Evolutionary conservation across 2,888 invertebrate genomes (phyloP).

Genomic region (Sesia apiformis): DNA sequence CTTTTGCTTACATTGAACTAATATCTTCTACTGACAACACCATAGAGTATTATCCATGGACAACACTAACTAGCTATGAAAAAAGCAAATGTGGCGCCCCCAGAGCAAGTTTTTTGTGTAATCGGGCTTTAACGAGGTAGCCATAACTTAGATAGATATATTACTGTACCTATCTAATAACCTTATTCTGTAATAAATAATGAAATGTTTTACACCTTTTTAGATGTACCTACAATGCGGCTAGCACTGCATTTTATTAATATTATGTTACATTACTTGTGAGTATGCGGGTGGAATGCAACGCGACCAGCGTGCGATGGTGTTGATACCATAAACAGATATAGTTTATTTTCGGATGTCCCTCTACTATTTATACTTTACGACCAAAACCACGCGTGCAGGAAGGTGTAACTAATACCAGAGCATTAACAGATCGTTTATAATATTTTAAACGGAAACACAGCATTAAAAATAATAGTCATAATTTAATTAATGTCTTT

Average conservation of each 20-base stretch:
- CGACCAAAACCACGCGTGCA: constrained; percentile 38
- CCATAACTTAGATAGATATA: neutral
- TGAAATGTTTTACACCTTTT: neutral
- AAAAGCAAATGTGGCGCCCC: too few relatives aligned
- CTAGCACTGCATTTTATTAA: neutral
- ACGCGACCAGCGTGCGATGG: constrained; percentile 16
- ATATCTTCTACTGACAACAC: too few relatives aligned
- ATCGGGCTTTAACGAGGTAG: neutral
- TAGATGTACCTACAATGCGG: neutral
- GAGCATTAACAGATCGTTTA: constrained; percentile 53
- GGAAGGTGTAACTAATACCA: constrained; percentile 63
- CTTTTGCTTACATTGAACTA: too few relatives aligned
- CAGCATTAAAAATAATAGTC: constrained; percentile 26
- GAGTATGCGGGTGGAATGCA: constrained; percentile 16
- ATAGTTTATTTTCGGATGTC: constrained; percentile 53
- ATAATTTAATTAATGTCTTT: constrained; percentile 30
- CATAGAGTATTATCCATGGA: too few relatives aligned
- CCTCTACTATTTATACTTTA: constrained; percentile 36
- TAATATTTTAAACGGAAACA: constrained; percentile 44
- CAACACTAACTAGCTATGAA: too few relatives aligned
- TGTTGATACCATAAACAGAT: constrained; percentile 44
- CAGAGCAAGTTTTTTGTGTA: too few relatives aligned
- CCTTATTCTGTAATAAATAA: neutral
- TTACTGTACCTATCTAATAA: neutral
- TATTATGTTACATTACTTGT: constrained; percentile 5